Conservation (phyloP, 2,888 invertebrate genomes). For the Ectropis crepuscularia region DNA sequence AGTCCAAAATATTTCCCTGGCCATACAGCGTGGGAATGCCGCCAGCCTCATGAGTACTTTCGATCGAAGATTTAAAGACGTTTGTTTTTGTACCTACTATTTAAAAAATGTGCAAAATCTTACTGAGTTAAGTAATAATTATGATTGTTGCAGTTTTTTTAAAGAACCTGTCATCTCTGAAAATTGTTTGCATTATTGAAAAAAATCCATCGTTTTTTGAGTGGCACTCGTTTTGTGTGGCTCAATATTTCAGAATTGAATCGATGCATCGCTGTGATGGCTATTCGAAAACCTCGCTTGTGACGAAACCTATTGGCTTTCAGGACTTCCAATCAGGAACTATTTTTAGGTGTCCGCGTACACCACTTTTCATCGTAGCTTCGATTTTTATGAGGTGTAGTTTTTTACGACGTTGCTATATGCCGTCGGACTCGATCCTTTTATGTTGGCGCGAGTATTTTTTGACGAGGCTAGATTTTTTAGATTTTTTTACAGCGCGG, state of each 20-base stretch:
- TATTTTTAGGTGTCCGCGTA: constrained; percentile 15
- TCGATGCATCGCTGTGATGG: constrained; percentile 21
- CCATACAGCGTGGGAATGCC: too few species aligned
- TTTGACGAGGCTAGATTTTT: background rate
- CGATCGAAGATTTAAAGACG: too few species aligned
- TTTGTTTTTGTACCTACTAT: too few species aligned
- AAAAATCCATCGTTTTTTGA: too few species aligned
- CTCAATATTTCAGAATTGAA: constrained; percentile 18
- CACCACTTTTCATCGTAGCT: constrained; percentile 6
- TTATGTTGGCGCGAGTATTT: background rate
- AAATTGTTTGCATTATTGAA: too few species aligned
- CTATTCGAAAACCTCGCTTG: constrained; percentile 14
- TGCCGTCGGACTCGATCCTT: background rate
- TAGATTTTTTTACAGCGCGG: background rate
- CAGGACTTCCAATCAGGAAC: constrained; percentile 16
- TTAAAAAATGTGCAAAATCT: too few species aligned
- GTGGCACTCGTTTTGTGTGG: too few species aligned
- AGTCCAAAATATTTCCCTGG: too few species aligned
- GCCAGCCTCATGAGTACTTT: too few species aligned
- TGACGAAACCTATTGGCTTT: constrained; percentile 24
- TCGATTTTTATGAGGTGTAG: constrained; percentile 12
- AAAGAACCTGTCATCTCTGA: too few species aligned
- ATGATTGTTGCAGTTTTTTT: too few species aligned
- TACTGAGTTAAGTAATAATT: too few species aligned
- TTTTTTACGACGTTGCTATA: constrained; percentile 2